Base-by-base conservation (phyloP, 1,140 invertebrate genomes). In the Brachionus sp. region DNA sequence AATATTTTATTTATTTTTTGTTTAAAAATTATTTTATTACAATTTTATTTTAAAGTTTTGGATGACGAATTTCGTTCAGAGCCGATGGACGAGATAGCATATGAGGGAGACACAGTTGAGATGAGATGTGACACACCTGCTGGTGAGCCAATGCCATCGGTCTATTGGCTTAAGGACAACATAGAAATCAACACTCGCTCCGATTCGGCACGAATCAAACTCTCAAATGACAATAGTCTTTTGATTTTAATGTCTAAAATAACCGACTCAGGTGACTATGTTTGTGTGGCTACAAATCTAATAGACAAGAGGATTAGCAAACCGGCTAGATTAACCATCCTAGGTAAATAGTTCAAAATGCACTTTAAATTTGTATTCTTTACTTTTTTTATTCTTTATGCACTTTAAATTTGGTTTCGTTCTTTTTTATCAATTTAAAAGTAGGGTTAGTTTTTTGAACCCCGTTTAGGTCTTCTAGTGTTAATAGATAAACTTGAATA, bases 131-230 rank as follows among this genome's bases (percentile, higher is more conserved):
- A 62, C 29, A 44, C 77, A 13, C 77, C 77, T 16, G 19, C 19
- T 7, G 77, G 77, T 37, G 77, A 78, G 44, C 77, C 77, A 5
- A 25, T 50, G n/a, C 77, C 77, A 35, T 25, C n/a, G 10, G 77
- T 78, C 44, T 78, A 57, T 23, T 78, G 77, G 77, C 77, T 78
- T 33, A 78, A 78, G 35, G 77, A 78, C 35, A 53, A 53, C 16
- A 10, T 53, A 62, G 46, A 78, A 33, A 53, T 78, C 12, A 46
- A 78, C 25, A 78, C 77, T 29, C 29, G 29, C 25, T 78, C 77
- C 5, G 77, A 78, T 39, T 78, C 77, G 35, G 44, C 77, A n/a
- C 77, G 77, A 7, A 50, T 78, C 19, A 78, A 39, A 12, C 25
- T 78, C 39, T 78, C 77, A 78, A 78, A 78, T 25, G 77, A 78